A percentile compares a stretch with the other conserved stretches of the same genome.
Evolutionary conservation across 2,797 vertebrate genomes (phyloP).

Genomic region (Galago senegalensis): DNA sequence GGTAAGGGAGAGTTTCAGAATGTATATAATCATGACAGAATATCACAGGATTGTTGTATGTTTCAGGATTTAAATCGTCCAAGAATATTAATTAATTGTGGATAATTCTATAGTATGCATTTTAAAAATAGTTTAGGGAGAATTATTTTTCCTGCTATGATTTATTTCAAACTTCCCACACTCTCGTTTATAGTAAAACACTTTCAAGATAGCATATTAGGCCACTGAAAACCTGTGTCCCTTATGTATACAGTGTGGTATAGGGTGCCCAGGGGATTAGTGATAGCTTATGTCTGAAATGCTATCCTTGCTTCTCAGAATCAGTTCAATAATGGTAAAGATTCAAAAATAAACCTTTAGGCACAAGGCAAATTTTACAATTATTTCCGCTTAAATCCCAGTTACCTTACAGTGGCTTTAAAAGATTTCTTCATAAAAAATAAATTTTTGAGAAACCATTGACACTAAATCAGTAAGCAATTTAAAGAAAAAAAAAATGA

Average conservation of each 20-base stretch:
- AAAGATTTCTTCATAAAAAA: conserved; percentile 57
- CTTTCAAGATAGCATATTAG: background rate
- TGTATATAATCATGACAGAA: background rate
- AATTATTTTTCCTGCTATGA: background rate
- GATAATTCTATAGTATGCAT: background rate
- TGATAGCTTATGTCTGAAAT: background rate
- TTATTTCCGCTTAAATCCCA: conserved; percentile 62
- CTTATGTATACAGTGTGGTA: background rate
- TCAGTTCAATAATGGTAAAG: background rate
- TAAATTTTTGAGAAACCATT: conserved; percentile 67
- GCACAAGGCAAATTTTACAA: conserved; percentile 29
- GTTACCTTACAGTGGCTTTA: conserved; percentile 24
- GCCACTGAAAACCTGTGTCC: background rate
- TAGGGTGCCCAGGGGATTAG: background rate
- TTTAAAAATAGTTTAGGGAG: conserved; percentile 24
- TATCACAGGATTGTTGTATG: background rate
- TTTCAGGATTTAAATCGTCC: conserved; percentile 27
- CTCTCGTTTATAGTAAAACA: conserved; percentile 24
- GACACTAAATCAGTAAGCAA: conserved; percentile 46
- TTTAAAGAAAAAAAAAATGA: conserved; percentile 61
- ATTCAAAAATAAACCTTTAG: conserved; percentile 48
- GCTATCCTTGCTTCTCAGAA: background rate
- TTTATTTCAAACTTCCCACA: background rate
- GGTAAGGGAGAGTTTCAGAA: background rate
- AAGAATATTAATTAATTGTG: background rate